A percentile compares a stretch with the other conserved stretches of the same genome.
phyloP scores from a whole-genome alignment of 2,113 vertebrate genomes.

The Aphelocoma coerulescens region DNA sequence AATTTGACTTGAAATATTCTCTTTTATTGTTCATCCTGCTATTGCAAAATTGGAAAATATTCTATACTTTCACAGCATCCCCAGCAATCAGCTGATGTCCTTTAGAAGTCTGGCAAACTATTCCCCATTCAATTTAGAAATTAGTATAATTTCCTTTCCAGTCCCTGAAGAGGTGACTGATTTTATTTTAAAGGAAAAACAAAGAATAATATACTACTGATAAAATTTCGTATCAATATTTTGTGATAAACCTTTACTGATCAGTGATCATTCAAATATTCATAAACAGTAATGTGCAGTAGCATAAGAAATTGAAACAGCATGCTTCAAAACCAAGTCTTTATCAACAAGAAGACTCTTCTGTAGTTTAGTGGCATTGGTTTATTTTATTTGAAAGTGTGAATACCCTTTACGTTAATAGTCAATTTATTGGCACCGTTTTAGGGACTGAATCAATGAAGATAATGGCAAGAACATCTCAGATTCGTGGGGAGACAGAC shows the following conservation, averaged over 20 bases:
- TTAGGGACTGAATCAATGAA: background rate
- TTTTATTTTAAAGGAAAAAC: background rate
- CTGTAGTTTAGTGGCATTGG: background rate
- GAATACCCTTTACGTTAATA: background rate
- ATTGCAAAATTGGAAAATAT: background rate
- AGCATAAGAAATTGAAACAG: background rate
- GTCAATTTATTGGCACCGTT: background rate
- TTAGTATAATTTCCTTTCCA: background rate
- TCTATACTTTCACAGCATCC: background rate
- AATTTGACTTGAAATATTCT: background rate
- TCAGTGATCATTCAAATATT: background rate
- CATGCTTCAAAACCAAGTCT: background rate
- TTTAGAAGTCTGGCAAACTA: background rate
- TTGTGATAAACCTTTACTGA: background rate
- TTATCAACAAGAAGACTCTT: background rate
- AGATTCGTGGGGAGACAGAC: background rate
- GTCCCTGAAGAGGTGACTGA: background rate
- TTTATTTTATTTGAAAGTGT: background rate
- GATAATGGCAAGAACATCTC: background rate
- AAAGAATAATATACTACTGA: background rate
- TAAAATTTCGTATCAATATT: background rate
- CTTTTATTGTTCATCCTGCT: background rate
- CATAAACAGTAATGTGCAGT: background rate
- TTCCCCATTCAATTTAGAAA: background rate
- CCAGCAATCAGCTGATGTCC: background rate